Percentiles rank a stretch among this genome's conserved stretches.
Conservation (phyloP, 2,888 invertebrate genomes). For the Drosophila algonquin region DNA sequence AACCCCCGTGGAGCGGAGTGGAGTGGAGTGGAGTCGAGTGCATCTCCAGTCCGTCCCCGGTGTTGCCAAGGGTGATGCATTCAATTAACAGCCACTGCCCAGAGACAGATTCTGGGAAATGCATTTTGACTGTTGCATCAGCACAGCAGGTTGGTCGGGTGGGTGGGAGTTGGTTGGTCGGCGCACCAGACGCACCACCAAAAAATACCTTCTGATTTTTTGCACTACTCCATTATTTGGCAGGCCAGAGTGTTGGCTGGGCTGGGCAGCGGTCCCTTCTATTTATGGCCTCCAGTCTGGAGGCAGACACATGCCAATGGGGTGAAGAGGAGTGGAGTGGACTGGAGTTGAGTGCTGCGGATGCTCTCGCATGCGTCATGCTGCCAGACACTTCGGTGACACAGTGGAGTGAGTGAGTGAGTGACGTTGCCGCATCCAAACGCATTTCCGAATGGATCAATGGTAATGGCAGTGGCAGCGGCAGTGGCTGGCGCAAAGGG, state of each 20-base stretch:
- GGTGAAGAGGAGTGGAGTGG: slow-evolving; percentile 12
- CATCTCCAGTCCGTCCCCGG: slow-evolving; percentile 9
- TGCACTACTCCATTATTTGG: slow-evolving; percentile 36
- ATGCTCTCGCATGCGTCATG: slow-evolving; percentile 62
- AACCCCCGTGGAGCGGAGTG: slow-evolving; percentile 9
- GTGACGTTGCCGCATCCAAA: slow-evolving; percentile 30
- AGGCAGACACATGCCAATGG: slow-evolving; percentile 29
- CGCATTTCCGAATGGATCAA: slow-evolving; percentile 35
- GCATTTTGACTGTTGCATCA: slow-evolving; percentile 62
- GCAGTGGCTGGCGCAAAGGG: slow-evolving; percentile 15
- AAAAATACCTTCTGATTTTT: slow-evolving; percentile 45
- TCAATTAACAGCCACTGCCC: slow-evolving; percentile 60
- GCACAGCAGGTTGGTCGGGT: slow-evolving; percentile 35
- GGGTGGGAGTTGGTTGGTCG: too few relatives aligned
- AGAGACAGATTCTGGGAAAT: slow-evolving; percentile 40
- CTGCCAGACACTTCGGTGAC: slow-evolving; percentile 73
- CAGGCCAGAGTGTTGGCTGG: neutral
- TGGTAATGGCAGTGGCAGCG: neutral
- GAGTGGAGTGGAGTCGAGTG: slow-evolving; percentile 21
- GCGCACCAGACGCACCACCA: slow-evolving; percentile 64
- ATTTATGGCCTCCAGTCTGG: slow-evolving; percentile 71
- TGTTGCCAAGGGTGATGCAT: slow-evolving; percentile 54
- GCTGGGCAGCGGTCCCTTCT: slow-evolving; percentile 5
- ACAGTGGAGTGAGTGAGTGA: slow-evolving; percentile 30
- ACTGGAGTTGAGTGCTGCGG: too few relatives aligned